Evolutionary conservation across 2,797 vertebrate species (phyloP).

Genomic region (Chrysocyon brachyurus): DNA sequence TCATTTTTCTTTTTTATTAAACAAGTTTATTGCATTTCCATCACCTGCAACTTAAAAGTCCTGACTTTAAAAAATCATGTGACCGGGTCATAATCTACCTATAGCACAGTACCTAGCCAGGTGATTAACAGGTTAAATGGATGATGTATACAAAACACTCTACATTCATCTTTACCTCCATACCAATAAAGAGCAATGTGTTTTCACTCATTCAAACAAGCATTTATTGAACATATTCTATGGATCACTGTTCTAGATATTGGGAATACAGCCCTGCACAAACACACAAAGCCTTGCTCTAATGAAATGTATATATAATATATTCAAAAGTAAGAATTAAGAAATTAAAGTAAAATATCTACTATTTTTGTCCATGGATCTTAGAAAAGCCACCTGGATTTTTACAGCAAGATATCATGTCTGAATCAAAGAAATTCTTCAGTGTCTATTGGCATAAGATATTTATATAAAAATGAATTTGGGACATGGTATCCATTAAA

Average conservation of each 20-base stretch:
- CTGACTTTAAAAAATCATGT: not conserved
- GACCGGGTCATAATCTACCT: not conserved
- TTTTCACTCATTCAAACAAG: not conserved
- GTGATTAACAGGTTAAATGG: not conserved
- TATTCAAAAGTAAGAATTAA: not conserved
- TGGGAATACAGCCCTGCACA: not conserved
- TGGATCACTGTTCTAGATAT: not conserved
- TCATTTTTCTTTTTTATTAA: not conserved
- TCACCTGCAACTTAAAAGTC: not conserved
- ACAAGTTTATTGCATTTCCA: not conserved
- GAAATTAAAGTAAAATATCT: not conserved
- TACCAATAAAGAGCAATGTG: not conserved
- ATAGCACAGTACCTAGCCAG: not conserved
- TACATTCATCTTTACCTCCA: not conserved
- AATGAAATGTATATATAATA: not conserved
- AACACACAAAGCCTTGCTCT: not conserved
- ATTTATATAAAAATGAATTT: not conserved
- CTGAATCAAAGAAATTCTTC: constrained; percentile 4
- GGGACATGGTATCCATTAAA: not conserved
- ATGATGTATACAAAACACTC: not conserved
- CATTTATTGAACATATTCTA: not conserved
- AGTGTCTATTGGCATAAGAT: not conserved
- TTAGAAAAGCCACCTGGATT: not conserved
- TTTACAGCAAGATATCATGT: not conserved
- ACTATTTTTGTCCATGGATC: not conserved